phyloP scores from a whole-genome alignment of 1,140 invertebrate species.

The Pygmarrhopalites habei region DNA sequence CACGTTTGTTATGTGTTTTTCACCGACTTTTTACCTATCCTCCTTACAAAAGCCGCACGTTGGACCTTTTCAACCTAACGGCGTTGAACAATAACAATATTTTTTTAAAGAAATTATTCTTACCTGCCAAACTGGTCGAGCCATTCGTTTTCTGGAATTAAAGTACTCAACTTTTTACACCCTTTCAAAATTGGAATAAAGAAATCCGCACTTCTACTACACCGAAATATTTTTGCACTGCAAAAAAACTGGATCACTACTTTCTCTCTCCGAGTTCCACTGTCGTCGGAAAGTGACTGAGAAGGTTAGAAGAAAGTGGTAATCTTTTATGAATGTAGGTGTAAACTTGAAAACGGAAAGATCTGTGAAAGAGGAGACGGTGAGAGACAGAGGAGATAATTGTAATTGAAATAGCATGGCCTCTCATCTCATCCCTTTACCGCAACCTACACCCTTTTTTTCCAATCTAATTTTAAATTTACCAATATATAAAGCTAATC shows the following conservation, averaged over 20 bases:
- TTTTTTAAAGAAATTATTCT: too few species aligned
- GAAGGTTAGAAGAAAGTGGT: not conserved
- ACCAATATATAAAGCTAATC: too few species aligned
- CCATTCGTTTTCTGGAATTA: conserved; percentile 8
- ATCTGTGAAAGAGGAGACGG: too few species aligned
- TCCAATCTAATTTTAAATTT: too few species aligned
- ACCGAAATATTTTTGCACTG: not conserved
- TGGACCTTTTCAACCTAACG: too few species aligned
- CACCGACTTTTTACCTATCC: too few species aligned
- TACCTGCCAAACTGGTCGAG: conserved; percentile 20
- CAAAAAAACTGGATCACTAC: not conserved
- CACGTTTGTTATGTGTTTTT: not conserved
- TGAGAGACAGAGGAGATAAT: too few species aligned
- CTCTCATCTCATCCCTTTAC: too few species aligned
- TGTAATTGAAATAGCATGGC: too few species aligned
- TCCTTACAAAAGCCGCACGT: too few species aligned
- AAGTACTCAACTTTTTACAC: not conserved
- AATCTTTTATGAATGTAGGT: not conserved
- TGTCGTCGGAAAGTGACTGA: not conserved
- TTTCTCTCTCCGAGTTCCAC: not conserved
- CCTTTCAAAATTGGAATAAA: not conserved
- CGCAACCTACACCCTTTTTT: too few species aligned
- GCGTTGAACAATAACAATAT: too few species aligned
- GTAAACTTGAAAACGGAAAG: not conserved
- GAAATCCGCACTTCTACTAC: not conserved